These are phyloP conservation scores for Hermaeophaga mercurialis DNA, from an alignment of 2,888 invertebrate genomes.

Conservation along the genomic window DNA sequence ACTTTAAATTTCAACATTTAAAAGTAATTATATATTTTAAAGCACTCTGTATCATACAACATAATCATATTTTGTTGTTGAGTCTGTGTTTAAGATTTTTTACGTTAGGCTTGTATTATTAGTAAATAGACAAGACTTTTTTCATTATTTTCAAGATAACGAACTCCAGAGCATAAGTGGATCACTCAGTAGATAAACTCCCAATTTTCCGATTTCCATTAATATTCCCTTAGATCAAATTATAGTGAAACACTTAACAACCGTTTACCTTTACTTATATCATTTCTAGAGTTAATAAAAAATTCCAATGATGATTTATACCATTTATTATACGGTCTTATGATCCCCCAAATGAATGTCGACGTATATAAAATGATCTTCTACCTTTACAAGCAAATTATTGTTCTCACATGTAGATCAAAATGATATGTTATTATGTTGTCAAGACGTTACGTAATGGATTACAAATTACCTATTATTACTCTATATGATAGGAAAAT, in stretches of 20 bases:
- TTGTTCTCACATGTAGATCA: constrained; percentile 9
- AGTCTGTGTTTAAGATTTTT: too few relatives aligned
- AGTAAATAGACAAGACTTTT: too few relatives aligned
- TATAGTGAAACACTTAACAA: neutral
- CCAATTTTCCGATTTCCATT: too few relatives aligned
- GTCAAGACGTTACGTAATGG: constrained; percentile 22
- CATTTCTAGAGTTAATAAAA: constrained; percentile 1
- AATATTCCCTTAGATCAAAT: too few relatives aligned
- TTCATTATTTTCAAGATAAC: too few relatives aligned
- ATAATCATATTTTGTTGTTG: too few relatives aligned
- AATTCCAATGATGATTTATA: neutral
- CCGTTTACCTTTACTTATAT: neutral
- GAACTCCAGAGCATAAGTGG: too few relatives aligned
- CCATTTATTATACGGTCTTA: neutral
- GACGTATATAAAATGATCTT: constrained; percentile 1
- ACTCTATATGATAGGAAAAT: constrained; percentile 5
- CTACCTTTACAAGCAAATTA: neutral
- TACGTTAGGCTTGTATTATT: too few relatives aligned
- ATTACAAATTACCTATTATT: constrained; percentile 27
- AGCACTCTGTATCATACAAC: too few relatives aligned
- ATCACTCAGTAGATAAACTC: too few relatives aligned
- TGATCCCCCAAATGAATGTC: neutral
- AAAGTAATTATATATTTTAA: too few relatives aligned
- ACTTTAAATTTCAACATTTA: too few relatives aligned
- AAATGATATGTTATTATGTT: constrained; percentile 18